Percentiles rank a stretch among this genome's conserved stretches.
These are phyloP conservation scores for Pagrus major DNA, from an alignment of 2,113 vertebrate genomes.

Conservation along the genomic window DNA sequence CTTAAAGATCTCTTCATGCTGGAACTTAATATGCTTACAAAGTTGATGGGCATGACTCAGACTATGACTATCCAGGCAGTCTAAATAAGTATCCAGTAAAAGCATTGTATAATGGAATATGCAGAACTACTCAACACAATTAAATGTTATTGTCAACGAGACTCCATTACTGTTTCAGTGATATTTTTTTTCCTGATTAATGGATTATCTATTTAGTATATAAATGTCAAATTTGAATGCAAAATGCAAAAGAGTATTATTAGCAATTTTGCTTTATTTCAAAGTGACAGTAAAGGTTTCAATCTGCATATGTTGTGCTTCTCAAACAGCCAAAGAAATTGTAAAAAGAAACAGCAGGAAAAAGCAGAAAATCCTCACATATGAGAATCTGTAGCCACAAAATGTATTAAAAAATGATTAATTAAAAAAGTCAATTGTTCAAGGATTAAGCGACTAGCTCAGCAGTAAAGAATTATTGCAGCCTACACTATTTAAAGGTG, in stretches of 20 bases:
- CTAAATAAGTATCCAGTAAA: not conserved
- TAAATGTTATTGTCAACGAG: not conserved
- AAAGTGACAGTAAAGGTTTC: not conserved
- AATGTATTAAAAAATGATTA: not conserved
- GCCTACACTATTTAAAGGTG: no score
- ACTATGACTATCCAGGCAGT: not conserved
- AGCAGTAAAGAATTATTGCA: not conserved
- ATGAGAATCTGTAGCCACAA: not conserved
- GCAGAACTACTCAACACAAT: not conserved
- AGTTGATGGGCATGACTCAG: not conserved
- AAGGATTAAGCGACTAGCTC: not conserved
- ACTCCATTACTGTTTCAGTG: not conserved
- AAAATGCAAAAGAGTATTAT: not conserved
- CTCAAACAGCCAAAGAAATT: not conserved
- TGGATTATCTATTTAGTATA: not conserved
- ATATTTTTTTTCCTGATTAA: not conserved
- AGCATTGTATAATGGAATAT: not conserved
- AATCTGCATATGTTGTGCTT: not conserved
- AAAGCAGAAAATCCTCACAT: not conserved
- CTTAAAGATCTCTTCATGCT: slow-evolving; percentile 7
- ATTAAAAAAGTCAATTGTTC: not conserved
- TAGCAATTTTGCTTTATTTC: not conserved
- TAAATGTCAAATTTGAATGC: not conserved
- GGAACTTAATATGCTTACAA: not conserved
- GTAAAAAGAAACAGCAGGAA: not conserved